Percentiles rank a stretch among this genome's conserved stretches.
Conservation (phyloP, 2,797 vertebrate species). For the Chaunax sp. region DNA sequence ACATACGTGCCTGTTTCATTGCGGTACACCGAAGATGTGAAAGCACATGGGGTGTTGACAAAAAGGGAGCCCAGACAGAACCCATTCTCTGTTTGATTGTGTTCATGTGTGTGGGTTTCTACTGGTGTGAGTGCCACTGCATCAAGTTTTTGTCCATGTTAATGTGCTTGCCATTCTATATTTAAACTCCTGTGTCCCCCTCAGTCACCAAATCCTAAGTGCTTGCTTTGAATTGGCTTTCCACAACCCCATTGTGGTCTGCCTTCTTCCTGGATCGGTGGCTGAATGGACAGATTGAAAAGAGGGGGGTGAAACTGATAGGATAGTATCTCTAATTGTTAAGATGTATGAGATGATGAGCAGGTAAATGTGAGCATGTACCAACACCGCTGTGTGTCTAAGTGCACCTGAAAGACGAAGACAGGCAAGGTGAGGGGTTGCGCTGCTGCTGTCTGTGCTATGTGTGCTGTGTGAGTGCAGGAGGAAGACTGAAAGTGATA, state of each 20-base stretch:
- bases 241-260: constrained; percentile 72
- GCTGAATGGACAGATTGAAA: constrained; percentile 64
- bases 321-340: constrained; percentile 77
- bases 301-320: constrained; percentile 71
- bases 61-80: constrained; percentile 12
- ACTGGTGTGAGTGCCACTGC: constrained; percentile 1
- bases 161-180: constrained; percentile 49
- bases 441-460: constrained; percentile 66
- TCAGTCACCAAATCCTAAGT: constrained; percentile 67
- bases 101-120: constrained; percentile 8
- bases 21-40: no score
- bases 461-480: constrained; percentile 58
- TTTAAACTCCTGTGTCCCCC: constrained; percentile 58
- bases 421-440: constrained; percentile 56
- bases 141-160: constrained; percentile 35
- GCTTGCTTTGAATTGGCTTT: constrained; percentile 70
- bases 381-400: constrained; percentile 37
- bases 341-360: constrained; percentile 56
- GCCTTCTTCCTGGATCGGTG: constrained; percentile 47
- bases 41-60: constrained; percentile 26
- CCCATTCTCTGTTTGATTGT: neutral
- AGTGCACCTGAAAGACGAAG: constrained; percentile 46
- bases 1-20: no score
- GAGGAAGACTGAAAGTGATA: constrained; percentile 85
- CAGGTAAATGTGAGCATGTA: constrained; percentile 30